Evolutionary conservation across 2,797 vertebrate species (phyloP).

Genomic region (Acrocephalus scirpaceus): DNA sequence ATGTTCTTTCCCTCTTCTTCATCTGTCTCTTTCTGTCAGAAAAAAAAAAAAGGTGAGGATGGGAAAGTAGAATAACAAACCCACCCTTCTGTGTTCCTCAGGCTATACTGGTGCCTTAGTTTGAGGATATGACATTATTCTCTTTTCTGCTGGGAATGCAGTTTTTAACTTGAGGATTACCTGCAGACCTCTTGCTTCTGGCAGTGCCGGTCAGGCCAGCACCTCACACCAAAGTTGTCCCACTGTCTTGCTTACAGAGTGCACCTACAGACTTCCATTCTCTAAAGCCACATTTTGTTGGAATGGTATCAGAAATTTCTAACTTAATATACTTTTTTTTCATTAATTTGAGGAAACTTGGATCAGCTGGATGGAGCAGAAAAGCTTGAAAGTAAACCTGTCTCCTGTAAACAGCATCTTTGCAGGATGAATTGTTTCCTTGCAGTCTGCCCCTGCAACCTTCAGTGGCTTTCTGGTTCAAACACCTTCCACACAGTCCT

Average conservation of each 20-base stretch:
- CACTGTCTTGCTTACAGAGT: not conserved
- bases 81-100: not conserved
- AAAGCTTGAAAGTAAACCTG: not conserved
- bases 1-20: not conserved
- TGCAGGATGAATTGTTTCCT: not conserved
- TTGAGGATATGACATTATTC: not conserved
- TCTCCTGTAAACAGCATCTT: not conserved
- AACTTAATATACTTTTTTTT: not conserved
- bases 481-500: not conserved
- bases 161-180: not conserved
- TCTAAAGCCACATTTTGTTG: not conserved
- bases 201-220: not conserved
- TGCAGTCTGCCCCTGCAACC: not conserved
- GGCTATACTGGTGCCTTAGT: not conserved
- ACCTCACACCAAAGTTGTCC: rapidly evolving
- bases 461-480: not conserved
- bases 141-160: not conserved
- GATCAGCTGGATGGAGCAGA: not conserved
- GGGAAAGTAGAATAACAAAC: not conserved
- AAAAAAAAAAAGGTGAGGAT: not conserved
- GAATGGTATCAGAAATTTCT: not conserved
- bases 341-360: not conserved
- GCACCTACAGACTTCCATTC: not conserved
- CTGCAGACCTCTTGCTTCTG: not conserved
- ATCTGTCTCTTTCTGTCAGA: not conserved